phyloP scores from a whole-genome alignment of 2,113 vertebrate species.

The Sarotherodon lohbergeri region DNA sequence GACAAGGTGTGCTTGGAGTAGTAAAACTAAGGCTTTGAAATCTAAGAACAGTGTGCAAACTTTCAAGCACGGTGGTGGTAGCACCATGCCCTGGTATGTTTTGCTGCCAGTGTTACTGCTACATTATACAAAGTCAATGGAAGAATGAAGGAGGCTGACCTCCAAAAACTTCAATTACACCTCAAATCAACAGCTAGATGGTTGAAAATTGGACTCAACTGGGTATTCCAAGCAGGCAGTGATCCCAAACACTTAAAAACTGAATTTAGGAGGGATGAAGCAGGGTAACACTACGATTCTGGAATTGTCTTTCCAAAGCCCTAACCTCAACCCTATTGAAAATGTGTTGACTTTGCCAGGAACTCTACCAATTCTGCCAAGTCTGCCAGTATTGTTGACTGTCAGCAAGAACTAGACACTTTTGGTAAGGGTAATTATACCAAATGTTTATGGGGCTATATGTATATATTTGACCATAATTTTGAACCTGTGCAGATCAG shows the following conservation, averaged over 20 bases:
- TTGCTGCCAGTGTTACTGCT: neutral
- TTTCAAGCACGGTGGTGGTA: neutral
- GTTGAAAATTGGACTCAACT: rapidly evolving
- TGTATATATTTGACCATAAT: neutral
- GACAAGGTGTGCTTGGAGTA: no score
- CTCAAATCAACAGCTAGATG: neutral
- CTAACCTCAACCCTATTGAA: neutral
- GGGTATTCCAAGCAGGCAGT: neutral
- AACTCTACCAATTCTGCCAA: neutral
- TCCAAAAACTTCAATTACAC: neutral
- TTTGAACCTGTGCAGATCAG: neutral
- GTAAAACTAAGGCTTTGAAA: neutral
- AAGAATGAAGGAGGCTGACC: neutral
- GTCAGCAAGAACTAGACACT: no score
- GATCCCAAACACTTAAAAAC: neutral
- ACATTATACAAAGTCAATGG: neutral
- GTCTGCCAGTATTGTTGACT: no score
- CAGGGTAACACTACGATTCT: neutral
- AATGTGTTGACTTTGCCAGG: neutral
- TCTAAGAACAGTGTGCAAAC: neutral
- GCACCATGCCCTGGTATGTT: neutral
- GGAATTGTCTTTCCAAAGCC: neutral
- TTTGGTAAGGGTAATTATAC: rapidly evolving
- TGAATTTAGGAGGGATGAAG: neutral
- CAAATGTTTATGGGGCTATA: neutral